A percentile compares a stretch with the other conserved stretches of the same genome.
Evolutionary conservation across 2,888 invertebrate genomes (phyloP).

Genomic region (Leptogaster cylindrica): DNA sequence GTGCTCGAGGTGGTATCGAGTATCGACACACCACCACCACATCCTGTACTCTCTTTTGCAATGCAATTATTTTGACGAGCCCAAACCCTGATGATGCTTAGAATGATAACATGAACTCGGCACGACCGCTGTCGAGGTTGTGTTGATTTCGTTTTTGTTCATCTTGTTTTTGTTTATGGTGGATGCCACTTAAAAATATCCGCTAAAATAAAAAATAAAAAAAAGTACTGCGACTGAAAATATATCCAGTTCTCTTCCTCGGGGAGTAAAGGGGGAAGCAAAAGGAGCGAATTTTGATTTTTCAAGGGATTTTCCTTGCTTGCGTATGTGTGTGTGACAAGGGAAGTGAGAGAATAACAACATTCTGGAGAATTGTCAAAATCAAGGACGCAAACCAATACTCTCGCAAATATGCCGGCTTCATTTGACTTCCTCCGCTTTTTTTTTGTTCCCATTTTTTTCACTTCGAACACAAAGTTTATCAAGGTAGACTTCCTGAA

Average conservation of each 20-base stretch:
- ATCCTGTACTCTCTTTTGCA: conserved; percentile 21
- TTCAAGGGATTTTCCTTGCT: too few species aligned
- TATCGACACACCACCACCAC: background rate
- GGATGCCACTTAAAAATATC: background rate
- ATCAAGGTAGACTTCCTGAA: conserved; percentile 1
- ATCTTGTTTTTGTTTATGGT: background rate
- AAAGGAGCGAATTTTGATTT: too few species aligned
- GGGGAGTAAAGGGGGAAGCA: too few species aligned
- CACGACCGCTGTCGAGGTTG: background rate
- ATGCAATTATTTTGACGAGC: conserved; percentile 1
- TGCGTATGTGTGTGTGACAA: too few species aligned
- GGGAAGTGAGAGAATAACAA: background rate
- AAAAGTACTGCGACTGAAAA: too few species aligned
- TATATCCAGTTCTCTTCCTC: too few species aligned
- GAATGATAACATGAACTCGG: conserved; percentile 12
- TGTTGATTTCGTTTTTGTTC: background rate
- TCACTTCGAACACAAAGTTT: background rate
- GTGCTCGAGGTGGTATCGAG: background rate
- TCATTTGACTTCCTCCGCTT: background rate
- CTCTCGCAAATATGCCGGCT: conserved; percentile 4
- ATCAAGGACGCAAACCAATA: conserved; percentile 29
- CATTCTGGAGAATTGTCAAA: conserved; percentile 22
- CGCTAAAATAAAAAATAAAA: too few species aligned
- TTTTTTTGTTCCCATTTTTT: background rate
- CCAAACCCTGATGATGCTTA: too few species aligned